A percentile compares a stretch with the other conserved stretches of the same genome.
phyloP scores from a whole-genome alignment of 2,888 invertebrate genomes.

The Molanna angustata region DNA sequence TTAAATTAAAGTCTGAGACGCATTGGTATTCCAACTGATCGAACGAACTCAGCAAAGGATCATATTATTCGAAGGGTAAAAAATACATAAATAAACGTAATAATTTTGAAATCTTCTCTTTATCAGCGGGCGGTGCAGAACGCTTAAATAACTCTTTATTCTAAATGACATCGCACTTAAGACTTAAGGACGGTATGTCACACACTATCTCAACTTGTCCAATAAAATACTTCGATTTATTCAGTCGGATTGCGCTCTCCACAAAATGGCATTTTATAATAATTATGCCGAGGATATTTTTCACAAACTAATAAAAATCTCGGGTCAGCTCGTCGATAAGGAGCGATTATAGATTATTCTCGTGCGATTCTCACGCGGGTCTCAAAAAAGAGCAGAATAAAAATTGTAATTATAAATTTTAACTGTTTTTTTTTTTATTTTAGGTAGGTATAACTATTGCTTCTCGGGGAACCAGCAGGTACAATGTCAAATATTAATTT shows the following conservation, averaged over 20 bases:
- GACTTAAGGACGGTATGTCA: constrained; percentile 26
- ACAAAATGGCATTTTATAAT: constrained; percentile 20
- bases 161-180: constrained; percentile 32
- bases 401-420: no score
- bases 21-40: not conserved
- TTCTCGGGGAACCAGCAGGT: no score
- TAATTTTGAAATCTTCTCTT: not conserved
- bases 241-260: constrained; percentile 21
- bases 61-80: not conserved
- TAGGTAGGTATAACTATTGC: no score
- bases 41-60: not conserved
- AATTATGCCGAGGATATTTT: constrained; percentile 11
- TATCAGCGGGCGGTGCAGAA: constrained; percentile 5
- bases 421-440: no score
- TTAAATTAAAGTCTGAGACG: no score
- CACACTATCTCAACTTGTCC: constrained; percentile 28
- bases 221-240: constrained; percentile 32
- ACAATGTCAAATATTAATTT: no score
- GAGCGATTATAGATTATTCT: no score
- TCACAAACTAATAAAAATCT: constrained; percentile 18
- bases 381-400: no score
- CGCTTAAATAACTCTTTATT: constrained; percentile 29
- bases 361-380: no score
- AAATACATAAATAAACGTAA: not conserved
- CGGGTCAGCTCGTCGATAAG: no score